Evolutionary conservation across 2,797 vertebrate species (phyloP).

Genomic region (Leptoclinus maculatus): DNA sequence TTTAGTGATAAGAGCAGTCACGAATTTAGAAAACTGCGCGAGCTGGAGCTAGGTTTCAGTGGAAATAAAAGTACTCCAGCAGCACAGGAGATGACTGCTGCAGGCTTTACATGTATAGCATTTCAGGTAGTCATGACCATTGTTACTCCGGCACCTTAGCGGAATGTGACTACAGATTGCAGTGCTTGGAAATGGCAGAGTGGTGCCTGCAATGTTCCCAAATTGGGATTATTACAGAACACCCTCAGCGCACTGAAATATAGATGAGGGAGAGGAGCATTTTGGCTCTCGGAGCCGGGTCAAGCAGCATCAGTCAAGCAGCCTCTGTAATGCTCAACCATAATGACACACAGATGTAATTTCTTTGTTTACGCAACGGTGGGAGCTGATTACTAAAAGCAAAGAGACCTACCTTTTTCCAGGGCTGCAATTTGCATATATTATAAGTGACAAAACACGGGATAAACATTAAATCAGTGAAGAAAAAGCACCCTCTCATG

Average conservation of each 20-base stretch:
- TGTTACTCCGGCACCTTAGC: slow-evolving; percentile 22
- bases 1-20: slow-evolving; percentile 50
- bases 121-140: slow-evolving; percentile 47
- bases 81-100: slow-evolving; percentile 30
- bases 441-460: slow-evolving; percentile 59
- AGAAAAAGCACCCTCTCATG: slow-evolving; percentile 25
- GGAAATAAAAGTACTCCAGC: slow-evolving; percentile 31
- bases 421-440: slow-evolving; percentile 62
- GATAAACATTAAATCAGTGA: slow-evolving; percentile 27
- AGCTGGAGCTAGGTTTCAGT: slow-evolving; percentile 19
- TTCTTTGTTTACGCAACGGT: slow-evolving; percentile 64
- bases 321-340: slow-evolving; percentile 31
- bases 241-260: slow-evolving; percentile 57
- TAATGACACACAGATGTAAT: slow-evolving; percentile 58
- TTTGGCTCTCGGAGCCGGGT: slow-evolving; percentile 57
- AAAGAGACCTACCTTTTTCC: slow-evolving; percentile 52
- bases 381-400: slow-evolving; percentile 63
- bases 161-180: slow-evolving; percentile 49
- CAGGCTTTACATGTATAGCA: slow-evolving; percentile 25
- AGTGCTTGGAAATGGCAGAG: slow-evolving; percentile 47
- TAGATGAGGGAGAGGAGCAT: slow-evolving; percentile 65
- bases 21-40: slow-evolving; percentile 17
- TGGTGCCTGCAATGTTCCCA: slow-evolving; percentile 48
- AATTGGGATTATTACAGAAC: slow-evolving; percentile 74
- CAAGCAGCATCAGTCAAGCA: slow-evolving; percentile 59